These are phyloP conservation scores for Malurus melanocephalus DNA, from an alignment of 2,113 vertebrate genomes.

Conservation along the genomic window DNA sequence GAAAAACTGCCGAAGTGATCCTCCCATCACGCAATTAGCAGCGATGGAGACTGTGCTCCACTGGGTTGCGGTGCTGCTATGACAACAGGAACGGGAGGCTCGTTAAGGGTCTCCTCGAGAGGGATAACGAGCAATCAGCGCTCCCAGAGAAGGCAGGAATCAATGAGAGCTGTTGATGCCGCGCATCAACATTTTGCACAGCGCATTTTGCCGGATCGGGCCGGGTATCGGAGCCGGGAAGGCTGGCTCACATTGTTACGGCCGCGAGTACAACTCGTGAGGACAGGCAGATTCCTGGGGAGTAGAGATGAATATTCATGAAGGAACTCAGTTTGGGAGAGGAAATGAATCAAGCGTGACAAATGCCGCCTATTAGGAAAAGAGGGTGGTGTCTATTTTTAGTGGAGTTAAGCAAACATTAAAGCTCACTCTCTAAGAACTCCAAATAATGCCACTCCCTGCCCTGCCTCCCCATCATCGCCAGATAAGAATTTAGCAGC, in stretches of 20 bases:
- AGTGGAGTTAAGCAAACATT: conserved; percentile 64
- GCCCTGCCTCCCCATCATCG: conserved; percentile 5
- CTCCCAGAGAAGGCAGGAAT: background rate
- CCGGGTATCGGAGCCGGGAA: background rate
- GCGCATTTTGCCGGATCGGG: background rate
- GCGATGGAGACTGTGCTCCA: background rate
- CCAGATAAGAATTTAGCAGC: conserved; percentile 26
- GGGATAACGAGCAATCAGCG: conserved; percentile 26
- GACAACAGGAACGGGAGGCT: conserved; percentile 55
- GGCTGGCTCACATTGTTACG: background rate
- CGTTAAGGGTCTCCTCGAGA: conserved; percentile 15
- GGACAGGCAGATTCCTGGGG: conserved; percentile 51
- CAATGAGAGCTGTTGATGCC: background rate
- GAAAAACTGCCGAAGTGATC: conserved; percentile 17
- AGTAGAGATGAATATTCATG: conserved; percentile 72
- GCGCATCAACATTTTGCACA: too few species aligned
- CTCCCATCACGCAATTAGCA: conserved; percentile 46
- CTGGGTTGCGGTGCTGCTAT: conserved; percentile 34
- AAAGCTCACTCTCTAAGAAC: conserved; percentile 65
- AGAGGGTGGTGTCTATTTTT: conserved; percentile 73
- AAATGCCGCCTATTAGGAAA: conserved; percentile 71
- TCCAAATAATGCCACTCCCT: conserved; percentile 36
- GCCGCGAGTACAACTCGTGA: conserved; percentile 28
- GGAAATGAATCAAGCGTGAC: conserved; percentile 71
- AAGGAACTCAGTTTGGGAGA: conserved; percentile 60